These are phyloP conservation scores for Callaeas wilsoni DNA, from an alignment of 2,113 vertebrate species.

Conservation along the genomic window DNA sequence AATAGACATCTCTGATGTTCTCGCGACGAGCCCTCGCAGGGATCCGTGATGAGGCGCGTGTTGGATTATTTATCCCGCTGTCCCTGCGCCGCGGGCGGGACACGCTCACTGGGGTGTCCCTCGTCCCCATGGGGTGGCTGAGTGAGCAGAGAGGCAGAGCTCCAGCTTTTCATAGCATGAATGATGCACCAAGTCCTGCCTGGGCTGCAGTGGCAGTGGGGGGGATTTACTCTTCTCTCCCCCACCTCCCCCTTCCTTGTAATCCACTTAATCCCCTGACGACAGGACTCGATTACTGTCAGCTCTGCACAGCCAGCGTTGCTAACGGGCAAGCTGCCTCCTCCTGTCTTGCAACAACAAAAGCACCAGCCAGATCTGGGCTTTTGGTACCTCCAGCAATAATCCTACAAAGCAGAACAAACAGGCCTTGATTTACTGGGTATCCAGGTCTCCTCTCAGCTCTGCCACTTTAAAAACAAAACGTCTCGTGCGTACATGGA, in stretches of 20 bases:
- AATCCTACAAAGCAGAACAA: background rate
- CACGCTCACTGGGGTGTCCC: rapidly evolving
- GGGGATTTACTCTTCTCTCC: background rate
- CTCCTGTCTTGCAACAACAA: background rate
- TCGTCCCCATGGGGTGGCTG: background rate
- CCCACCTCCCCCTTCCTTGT: background rate
- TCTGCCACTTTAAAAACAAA: background rate
- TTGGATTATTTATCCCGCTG: rapidly evolving
- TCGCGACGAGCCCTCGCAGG: background rate
- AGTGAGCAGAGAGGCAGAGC: background rate
- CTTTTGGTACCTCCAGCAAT: background rate
- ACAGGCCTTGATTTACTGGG: background rate
- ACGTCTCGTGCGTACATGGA: rapidly evolving
- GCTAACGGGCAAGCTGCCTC: background rate
- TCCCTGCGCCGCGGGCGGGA: rapidly evolving
- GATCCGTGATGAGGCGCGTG: rapidly evolving
- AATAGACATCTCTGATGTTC: background rate
- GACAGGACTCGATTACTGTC: background rate
- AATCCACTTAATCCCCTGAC: background rate
- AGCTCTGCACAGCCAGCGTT: background rate
- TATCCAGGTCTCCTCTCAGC: background rate
- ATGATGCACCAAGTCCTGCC: background rate
- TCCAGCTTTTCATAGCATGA: background rate
- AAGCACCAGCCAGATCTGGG: background rate
- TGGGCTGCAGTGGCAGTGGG: background rate